Percentiles rank a stretch among this genome's conserved stretches.
Conservation (phyloP, 2,113 vertebrate species). For the Camelus bactrianus region DNA sequence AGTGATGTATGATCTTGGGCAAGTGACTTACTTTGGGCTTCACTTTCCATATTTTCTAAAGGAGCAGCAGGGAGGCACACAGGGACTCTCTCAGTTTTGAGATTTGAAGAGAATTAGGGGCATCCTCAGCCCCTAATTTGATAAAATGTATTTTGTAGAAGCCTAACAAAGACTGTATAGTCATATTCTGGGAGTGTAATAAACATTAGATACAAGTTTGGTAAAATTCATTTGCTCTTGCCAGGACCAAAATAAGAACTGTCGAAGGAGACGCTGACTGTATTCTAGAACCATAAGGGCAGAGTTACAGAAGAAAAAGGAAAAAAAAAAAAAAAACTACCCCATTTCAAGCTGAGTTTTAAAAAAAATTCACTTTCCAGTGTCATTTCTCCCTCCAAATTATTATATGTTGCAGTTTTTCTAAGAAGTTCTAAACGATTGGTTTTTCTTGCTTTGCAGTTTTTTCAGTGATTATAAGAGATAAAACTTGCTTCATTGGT, state of each 20-base stretch:
- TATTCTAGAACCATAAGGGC: constrained; percentile 78
- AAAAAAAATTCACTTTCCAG: constrained; percentile 80
- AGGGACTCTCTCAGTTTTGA: not conserved
- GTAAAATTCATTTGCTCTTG: constrained; percentile 82
- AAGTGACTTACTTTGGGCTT: not conserved
- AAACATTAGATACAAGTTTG: constrained; percentile 80
- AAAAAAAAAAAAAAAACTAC: constrained; percentile 65
- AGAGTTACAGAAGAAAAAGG: constrained; percentile 71
- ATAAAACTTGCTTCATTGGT: constrained; percentile 62
- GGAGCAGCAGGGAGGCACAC: not conserved
- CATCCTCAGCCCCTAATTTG: constrained; percentile 63
- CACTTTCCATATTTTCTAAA: not conserved
- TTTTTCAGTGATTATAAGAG: constrained; percentile 73
- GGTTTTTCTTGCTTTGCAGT: constrained; percentile 70
- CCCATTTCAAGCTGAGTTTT: constrained; percentile 73
- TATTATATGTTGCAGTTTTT: constrained; percentile 77
- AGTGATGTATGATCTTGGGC: not conserved
- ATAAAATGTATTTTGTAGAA: constrained; percentile 79
- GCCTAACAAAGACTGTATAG: constrained; percentile 81
- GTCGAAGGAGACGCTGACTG: constrained; percentile 68
- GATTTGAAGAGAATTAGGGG: constrained; percentile 77
- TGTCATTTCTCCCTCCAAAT: constrained; percentile 78
- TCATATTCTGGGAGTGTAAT: constrained; percentile 69
- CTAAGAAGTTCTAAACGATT: constrained; percentile 80
- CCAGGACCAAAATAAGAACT: constrained; percentile 80